These are phyloP conservation scores for Sarcophaga caerulescens DNA, from an alignment of 2,888 invertebrate species.

Conservation along the genomic window DNA sequence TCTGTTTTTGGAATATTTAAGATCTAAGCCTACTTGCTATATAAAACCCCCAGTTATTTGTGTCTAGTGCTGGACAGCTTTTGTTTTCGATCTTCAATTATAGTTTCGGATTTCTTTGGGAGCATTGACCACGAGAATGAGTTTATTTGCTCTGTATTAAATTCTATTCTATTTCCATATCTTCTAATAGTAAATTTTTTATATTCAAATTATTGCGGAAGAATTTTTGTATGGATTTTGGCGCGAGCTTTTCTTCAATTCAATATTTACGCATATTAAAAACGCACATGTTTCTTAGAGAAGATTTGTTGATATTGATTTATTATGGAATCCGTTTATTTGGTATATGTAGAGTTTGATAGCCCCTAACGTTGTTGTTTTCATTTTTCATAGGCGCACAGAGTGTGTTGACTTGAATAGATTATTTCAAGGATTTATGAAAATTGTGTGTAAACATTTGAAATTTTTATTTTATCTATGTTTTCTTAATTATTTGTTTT, in stretches of 20 bases:
- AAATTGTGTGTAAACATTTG: slow-evolving; percentile 41
- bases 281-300: slow-evolving; percentile 31
- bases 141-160: too few relatives aligned
- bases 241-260: slow-evolving; percentile 35
- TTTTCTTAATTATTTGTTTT: slow-evolving; percentile 44
- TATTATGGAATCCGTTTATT: neutral
- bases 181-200: neutral
- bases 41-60: neutral
- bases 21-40: neutral
- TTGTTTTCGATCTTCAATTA: neutral
- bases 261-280: neutral
- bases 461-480: slow-evolving; percentile 27
- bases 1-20: neutral
- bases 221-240: slow-evolving; percentile 55
- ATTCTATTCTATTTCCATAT: neutral
- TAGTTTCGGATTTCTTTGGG: slow-evolving; percentile 29
- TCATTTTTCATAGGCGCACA: slow-evolving; percentile 21
- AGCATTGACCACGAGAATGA: slow-evolving; percentile 48
- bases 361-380: slow-evolving; percentile 39
- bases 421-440: slow-evolving; percentile 64
- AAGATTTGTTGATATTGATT: neutral
- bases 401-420: slow-evolving; percentile 55
- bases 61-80: neutral
- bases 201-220: slow-evolving; percentile 62
- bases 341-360: slow-evolving; percentile 32